A percentile compares a stretch with the other conserved stretches of the same genome.
Conservation (phyloP, 2,113 vertebrate genomes). For the Rhinoptilus africanus region DNA sequence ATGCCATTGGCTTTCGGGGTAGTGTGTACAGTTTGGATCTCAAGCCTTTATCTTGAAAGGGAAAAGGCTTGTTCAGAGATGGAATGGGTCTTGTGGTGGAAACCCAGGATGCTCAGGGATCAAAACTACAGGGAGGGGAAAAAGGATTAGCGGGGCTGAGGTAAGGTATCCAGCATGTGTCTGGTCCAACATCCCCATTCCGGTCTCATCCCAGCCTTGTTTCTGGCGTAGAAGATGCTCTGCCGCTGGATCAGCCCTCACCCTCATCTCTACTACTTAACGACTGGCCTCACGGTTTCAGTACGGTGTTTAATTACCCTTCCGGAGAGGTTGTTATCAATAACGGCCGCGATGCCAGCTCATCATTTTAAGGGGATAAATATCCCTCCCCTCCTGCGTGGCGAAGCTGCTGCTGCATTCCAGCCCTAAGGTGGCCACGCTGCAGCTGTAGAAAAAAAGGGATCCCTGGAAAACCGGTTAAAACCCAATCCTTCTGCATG, state of each 20-base stretch:
- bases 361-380: background rate
- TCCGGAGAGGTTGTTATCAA: background rate
- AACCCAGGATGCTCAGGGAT: background rate
- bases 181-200: background rate
- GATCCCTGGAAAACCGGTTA: background rate
- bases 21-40: background rate
- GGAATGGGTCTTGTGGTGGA: background rate
- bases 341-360: background rate
- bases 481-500: background rate
- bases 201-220: background rate
- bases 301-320: background rate
- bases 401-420: background rate
- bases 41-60: background rate
- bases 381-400: background rate
- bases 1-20: too few species aligned
- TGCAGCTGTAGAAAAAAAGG: background rate
- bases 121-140: background rate
- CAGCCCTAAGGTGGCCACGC: background rate
- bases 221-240: fast-evolving
- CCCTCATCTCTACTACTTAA: background rate
- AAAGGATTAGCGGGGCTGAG: background rate
- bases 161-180: background rate
- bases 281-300: background rate
- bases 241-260: background rate
- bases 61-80: background rate